Conservation (phyloP, 2,113 vertebrate species). For the Sander vitreus region DNA sequence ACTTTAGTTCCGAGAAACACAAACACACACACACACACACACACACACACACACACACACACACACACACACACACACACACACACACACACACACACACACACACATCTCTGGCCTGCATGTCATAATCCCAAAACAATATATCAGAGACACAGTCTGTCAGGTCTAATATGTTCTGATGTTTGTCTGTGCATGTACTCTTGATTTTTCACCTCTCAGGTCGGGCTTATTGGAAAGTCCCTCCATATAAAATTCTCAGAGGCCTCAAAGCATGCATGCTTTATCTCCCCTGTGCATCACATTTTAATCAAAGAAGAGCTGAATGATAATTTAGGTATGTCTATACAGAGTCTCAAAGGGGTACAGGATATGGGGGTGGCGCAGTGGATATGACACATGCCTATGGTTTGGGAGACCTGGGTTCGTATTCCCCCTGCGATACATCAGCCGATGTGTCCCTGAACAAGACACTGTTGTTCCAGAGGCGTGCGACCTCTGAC, state of each 20-base stretch:
- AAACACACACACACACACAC: background rate
- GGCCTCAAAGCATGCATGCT: conserved; percentile 26
- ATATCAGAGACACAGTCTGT: conserved; percentile 34
- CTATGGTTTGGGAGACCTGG: no score
- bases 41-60: no score
- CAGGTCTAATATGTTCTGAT: conserved; percentile 53
- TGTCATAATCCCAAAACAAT: conserved; percentile 45
- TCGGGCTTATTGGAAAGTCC: conserved; percentile 37
- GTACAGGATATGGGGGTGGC: background rate
- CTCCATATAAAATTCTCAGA: conserved; percentile 14
- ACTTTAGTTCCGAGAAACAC: conserved; percentile 13
- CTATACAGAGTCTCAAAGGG: background rate
- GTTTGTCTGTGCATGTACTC: conserved; percentile 19
- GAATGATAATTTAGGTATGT: conserved; percentile 13
- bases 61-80: no score
- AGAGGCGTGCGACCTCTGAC: no score
- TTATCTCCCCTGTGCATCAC: conserved; percentile 17
- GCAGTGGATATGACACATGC: no score
- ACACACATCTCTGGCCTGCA: conserved; percentile 3
- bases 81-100: conserved; percentile 8
- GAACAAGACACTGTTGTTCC: no score
- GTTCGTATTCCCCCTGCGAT: no score
- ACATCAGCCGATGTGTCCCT: no score
- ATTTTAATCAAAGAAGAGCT: conserved; percentile 32
- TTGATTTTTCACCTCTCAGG: conserved; percentile 30